Percentiles rank a stretch among this genome's conserved stretches.
Conservation (phyloP, 2,113 vertebrate genomes). For the Marmota flaviventris region DNA sequence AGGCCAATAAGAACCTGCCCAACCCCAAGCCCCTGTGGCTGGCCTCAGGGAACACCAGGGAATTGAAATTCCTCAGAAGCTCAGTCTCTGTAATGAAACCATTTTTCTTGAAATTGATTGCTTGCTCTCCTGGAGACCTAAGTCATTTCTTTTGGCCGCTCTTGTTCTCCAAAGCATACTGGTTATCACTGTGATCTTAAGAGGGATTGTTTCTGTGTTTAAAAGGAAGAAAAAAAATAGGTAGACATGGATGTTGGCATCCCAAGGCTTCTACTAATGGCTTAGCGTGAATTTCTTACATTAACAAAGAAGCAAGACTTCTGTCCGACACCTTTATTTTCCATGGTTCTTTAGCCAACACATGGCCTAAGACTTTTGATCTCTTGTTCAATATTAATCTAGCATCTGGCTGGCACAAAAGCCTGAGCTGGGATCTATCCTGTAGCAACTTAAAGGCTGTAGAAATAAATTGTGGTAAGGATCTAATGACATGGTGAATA, state of each 20-base stretch:
- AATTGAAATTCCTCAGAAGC: slow-evolving; percentile 72
- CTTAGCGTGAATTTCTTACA: not conserved
- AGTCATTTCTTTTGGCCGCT: slow-evolving; percentile 70
- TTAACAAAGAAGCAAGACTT: slow-evolving; percentile 1
- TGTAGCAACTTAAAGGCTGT: not conserved
- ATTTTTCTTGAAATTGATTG: slow-evolving; percentile 77
- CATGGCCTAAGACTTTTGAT: not conserved
- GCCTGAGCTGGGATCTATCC: not conserved
- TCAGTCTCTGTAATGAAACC: slow-evolving; percentile 74
- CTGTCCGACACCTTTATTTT: not conserved
- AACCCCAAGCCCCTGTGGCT: slow-evolving; percentile 31
- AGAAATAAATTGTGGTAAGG: not conserved
- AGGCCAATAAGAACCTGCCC: slow-evolving; percentile 64
- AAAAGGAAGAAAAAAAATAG: not conserved
- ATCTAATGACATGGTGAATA: not conserved
- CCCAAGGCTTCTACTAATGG: not conserved
- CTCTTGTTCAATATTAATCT: not conserved
- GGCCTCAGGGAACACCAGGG: slow-evolving; percentile 57
- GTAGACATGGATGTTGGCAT: not conserved
- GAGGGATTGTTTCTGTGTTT: slow-evolving; percentile 49
- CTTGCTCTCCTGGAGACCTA: slow-evolving; percentile 50
- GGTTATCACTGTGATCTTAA: slow-evolving; percentile 56
- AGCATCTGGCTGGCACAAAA: not conserved
- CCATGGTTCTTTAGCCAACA: not conserved
- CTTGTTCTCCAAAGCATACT: slow-evolving; percentile 57